Conservation (phyloP, 2,888 invertebrate species). For the Melieria omissa region DNA sequence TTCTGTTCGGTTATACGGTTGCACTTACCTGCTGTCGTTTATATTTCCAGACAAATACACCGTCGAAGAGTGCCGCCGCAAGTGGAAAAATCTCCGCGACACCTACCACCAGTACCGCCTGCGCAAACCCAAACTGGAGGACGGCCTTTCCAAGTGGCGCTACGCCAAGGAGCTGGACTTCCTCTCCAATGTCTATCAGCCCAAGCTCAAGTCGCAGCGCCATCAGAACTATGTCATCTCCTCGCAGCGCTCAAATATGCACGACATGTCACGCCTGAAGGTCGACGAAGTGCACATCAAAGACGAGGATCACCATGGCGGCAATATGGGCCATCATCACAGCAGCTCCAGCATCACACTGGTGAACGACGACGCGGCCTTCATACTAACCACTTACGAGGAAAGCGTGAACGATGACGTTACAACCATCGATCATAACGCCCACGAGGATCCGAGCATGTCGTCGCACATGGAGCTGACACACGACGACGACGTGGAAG, state of each 20-base stretch:
- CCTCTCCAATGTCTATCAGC: conserved; percentile 60
- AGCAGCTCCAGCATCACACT: conserved; percentile 54
- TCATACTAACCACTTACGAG: conserved; percentile 58
- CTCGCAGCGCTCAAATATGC: conserved; percentile 35
- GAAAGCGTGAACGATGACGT: conserved; percentile 59
- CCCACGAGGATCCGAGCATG: conserved; percentile 56
- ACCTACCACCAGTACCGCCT: conserved; percentile 63
- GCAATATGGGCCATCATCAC: conserved; percentile 47
- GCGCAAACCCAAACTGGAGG: conserved; percentile 59
- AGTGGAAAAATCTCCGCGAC: conserved; percentile 64
- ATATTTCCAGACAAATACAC: conserved; percentile 53
- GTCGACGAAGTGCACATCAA: conserved; percentile 52
- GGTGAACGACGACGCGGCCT: conserved; percentile 58
- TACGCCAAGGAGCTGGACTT: conserved; percentile 61
- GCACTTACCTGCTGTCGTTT: background rate
- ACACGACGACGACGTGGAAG: conserved; percentile 54
- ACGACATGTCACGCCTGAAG: conserved; percentile 30
- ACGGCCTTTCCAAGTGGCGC: conserved; percentile 62
- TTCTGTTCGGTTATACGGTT: background rate
- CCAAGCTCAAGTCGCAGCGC: conserved; percentile 61
- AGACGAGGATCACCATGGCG: conserved; percentile 48
- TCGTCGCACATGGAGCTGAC: conserved; percentile 46
- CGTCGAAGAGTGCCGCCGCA: conserved; percentile 61
- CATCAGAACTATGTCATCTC: conserved; percentile 41
- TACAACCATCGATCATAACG: conserved; percentile 47